phyloP scores from a whole-genome alignment of 2,113 vertebrate species.

The Hemicordylus capensis region DNA sequence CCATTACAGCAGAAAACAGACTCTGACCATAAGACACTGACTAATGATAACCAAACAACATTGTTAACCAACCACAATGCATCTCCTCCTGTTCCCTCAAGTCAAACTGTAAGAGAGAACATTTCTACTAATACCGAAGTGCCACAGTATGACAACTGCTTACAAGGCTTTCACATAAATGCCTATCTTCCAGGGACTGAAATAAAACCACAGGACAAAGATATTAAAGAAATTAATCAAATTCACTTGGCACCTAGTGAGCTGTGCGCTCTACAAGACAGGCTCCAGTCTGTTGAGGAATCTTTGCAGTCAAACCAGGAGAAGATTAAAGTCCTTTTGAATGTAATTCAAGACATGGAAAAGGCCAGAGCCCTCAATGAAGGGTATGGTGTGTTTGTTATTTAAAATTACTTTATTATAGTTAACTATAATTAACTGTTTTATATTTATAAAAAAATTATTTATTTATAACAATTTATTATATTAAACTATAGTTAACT shows the following conservation, averaged over 20 bases:
- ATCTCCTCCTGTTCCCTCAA: constrained; percentile 22
- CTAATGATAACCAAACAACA: constrained; percentile 23
- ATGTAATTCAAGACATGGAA: constrained; percentile 98
- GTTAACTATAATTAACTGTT: constrained; percentile 3
- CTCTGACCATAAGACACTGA: constrained; percentile 21
- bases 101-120: constrained; percentile 29
- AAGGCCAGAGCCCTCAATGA: constrained; percentile 94
- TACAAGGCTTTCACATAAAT: constrained; percentile 55
- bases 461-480: constrained; percentile 17
- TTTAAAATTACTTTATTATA: neutral
- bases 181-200: constrained; percentile 62
- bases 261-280: constrained; percentile 82
- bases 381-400: constrained; percentile 82
- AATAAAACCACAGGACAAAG: constrained; percentile 57
- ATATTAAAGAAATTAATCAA: constrained; percentile 66
- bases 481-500: constrained; percentile 11
- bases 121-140: constrained; percentile 50
- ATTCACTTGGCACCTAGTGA: constrained; percentile 70
- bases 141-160: constrained; percentile 57
- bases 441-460: neutral
- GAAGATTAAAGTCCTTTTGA: constrained; percentile 98
- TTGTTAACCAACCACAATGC: constrained; percentile 24
- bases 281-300: constrained; percentile 92
- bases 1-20: constrained; percentile 41
- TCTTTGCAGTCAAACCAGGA: constrained; percentile 94